Conservation (phyloP, 2,888 invertebrate genomes). For the Drosophila tripunctata region DNA sequence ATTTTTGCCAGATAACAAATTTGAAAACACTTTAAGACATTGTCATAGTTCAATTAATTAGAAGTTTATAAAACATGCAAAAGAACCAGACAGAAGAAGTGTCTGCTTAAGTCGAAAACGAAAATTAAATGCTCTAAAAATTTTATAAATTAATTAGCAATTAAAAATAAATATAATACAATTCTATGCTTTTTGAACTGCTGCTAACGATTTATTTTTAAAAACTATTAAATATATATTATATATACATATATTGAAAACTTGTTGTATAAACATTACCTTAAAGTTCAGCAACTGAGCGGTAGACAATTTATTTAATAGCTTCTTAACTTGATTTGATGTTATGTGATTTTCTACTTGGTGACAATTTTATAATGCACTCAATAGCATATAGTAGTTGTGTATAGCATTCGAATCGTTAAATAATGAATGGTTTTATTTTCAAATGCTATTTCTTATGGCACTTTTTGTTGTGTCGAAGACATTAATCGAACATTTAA, state of each 20-base stretch:
- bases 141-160: background rate
- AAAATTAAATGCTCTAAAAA: constrained; percentile 9
- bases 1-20: constrained; percentile 23
- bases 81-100: background rate
- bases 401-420: background rate
- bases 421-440: constrained; percentile 28
- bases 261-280: background rate
- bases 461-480: constrained; percentile 1
- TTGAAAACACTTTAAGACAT: constrained; percentile 27
- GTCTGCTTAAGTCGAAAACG: background rate
- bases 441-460: background rate
- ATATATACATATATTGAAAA: background rate
- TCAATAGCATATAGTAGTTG: background rate
- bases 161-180: no score
- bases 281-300: background rate
- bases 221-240: no score
- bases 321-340: background rate
- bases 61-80: constrained; percentile 5
- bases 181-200: background rate
- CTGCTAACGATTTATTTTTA: background rate
- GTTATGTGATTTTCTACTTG: background rate
- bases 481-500: constrained; percentile 30
- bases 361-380: background rate
- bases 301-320: background rate
- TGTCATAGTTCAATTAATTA: constrained; percentile 43